Percentiles rank a stretch among this genome's conserved stretches.
phyloP scores from a whole-genome alignment of 2,113 vertebrate species.

The Capreolus pygargus region DNA sequence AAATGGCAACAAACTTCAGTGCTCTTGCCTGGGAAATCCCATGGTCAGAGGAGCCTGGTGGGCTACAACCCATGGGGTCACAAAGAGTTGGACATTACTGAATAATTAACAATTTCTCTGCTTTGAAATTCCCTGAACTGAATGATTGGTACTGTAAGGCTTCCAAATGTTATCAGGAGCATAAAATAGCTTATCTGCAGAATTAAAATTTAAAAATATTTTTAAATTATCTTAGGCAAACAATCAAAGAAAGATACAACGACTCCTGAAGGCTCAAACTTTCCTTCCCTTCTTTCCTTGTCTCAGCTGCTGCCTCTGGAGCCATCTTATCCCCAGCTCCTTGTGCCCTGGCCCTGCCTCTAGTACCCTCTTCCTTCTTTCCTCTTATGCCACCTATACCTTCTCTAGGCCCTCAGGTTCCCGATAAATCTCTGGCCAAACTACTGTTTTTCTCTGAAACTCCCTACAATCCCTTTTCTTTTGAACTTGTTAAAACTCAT shows the following conservation, averaged over 20 bases:
- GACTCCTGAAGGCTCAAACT: too few species aligned
- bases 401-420: not conserved
- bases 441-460: not conserved
- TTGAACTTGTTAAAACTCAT: not conserved
- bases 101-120: accelerated
- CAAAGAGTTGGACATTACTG: not conserved
- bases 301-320: not conserved
- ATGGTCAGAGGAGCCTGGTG: not conserved
- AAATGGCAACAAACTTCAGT: not conserved
- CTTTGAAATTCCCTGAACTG: not conserved
- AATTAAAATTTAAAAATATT: not conserved
- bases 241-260: not conserved
- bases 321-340: not conserved
- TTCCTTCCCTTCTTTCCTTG: not conserved
- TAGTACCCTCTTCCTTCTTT: not conserved
- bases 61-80: not conserved
- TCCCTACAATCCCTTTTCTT: not conserved
- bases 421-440: not conserved
- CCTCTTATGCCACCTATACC: not conserved
- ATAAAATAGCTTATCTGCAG: not conserved
- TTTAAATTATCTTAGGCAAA: not conserved
- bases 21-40: not conserved
- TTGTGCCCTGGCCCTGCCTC: not conserved
- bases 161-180: not conserved
- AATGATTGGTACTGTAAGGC: not conserved